These are phyloP conservation scores for Catamblyrhynchus diadema DNA, from an alignment of 2,797 vertebrate species.

Conservation along the genomic window DNA sequence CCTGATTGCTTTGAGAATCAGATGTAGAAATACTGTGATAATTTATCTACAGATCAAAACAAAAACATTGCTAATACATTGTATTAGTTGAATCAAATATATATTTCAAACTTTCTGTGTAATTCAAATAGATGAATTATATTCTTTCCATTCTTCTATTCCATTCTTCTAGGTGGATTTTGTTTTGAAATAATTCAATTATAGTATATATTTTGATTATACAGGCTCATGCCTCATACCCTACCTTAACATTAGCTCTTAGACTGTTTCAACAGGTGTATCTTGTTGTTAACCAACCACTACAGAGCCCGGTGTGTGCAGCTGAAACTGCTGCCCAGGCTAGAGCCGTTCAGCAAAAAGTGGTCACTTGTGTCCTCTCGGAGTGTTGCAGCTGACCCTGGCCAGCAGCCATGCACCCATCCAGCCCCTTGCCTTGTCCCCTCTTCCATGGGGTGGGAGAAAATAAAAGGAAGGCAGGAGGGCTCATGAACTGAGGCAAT, in stretches of 20 bases:
- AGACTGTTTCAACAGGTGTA: neutral
- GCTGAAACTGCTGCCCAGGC: neutral
- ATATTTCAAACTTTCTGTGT: neutral
- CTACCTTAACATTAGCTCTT: neutral
- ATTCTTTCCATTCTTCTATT: neutral
- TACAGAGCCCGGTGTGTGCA: neutral
- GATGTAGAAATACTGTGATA: neutral
- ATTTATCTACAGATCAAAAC: neutral
- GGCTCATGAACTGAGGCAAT: neutral
- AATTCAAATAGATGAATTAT: neutral
- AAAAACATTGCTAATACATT: neutral
- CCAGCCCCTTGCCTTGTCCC: fast-evolving
- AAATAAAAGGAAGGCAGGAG: neutral
- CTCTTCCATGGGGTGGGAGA: neutral
- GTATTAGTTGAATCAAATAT: neutral
- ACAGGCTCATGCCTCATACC: neutral
- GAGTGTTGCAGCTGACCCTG: neutral
- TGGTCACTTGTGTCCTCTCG: neutral
- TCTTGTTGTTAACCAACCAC: neutral
- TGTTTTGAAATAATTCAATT: neutral
- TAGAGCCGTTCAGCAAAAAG: neutral
- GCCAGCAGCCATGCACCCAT: neutral
- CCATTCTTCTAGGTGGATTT: neutral
- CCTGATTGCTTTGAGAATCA: neutral
- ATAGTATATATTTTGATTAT: neutral